Evolutionary conservation across 2,113 vertebrate species (phyloP).

Genomic region (Neopipo cinnamomea): DNA sequence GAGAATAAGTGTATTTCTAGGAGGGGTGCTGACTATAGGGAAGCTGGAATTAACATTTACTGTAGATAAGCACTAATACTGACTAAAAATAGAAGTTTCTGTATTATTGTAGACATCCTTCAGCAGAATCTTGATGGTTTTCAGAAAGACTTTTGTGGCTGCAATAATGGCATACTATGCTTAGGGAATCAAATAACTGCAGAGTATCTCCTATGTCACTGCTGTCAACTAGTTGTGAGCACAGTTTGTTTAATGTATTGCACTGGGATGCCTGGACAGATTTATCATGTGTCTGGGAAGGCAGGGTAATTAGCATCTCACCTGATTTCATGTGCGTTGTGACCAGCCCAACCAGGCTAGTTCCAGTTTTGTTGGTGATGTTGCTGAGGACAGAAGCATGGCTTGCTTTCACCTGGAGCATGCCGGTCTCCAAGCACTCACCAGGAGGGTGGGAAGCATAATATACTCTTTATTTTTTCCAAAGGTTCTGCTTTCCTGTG

Average conservation of each 20-base stretch:
- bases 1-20: not conserved
- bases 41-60: not conserved
- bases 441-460: not conserved
- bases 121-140: not conserved
- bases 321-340: not conserved
- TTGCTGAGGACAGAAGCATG: not conserved
- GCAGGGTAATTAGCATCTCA: not conserved
- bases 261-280: not conserved
- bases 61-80: constrained; percentile 16
- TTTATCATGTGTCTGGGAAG: not conserved
- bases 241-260: not conserved
- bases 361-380: not conserved
- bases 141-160: not conserved
- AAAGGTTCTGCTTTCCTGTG: not conserved
- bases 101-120: not conserved
- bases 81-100: constrained; percentile 17
- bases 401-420: not conserved
- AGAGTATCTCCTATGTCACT: not conserved
- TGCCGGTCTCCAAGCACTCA: not conserved
- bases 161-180: not conserved
- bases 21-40: not conserved
- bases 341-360: not conserved
- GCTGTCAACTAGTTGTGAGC: not conserved
- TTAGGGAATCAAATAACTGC: not conserved
- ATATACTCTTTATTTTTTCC: not conserved